These are phyloP conservation scores for Liodrosophila aerea DNA, from an alignment of 2,888 invertebrate species.

Conservation along the genomic window DNA sequence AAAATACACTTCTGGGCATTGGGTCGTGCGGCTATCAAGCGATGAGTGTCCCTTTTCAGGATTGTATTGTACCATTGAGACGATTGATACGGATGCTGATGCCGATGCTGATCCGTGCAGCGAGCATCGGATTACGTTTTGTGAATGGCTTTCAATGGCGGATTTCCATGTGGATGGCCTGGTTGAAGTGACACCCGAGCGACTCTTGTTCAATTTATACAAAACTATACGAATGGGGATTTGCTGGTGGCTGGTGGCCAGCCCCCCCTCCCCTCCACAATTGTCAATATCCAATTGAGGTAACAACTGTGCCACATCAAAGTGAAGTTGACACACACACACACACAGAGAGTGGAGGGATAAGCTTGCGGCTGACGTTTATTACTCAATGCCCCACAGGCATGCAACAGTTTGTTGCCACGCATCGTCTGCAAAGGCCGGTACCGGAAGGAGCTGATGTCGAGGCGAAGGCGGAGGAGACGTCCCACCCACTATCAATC, in stretches of 20 bases:
- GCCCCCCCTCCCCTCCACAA: slow-evolving; percentile 87
- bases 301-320: slow-evolving; percentile 49
- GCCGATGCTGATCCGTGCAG: slow-evolving; percentile 79
- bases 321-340: slow-evolving; percentile 25
- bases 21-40: slow-evolving; percentile 86
- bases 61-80: slow-evolving; percentile 13
- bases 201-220: slow-evolving; percentile 88
- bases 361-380: slow-evolving; percentile 49
- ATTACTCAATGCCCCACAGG: slow-evolving; percentile 81
- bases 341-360: slow-evolving; percentile 3
- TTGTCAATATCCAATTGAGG: slow-evolving; percentile 87
- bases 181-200: slow-evolving; percentile 81
- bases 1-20: slow-evolving; percentile 91
- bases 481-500: slow-evolving; percentile 83
- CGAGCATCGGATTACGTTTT: slow-evolving; percentile 89
- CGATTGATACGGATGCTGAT: neutral
- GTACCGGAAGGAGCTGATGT: neutral
- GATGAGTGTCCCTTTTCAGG: slow-evolving; percentile 76
- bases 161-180: slow-evolving; percentile 87
- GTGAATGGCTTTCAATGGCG: slow-evolving; percentile 87
- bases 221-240: slow-evolving; percentile 89
- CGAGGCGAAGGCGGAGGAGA: neutral
- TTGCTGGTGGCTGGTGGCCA: slow-evolving; percentile 88
- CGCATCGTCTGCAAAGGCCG: slow-evolving; percentile 84
- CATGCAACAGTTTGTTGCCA: slow-evolving; percentile 87